Conservation (phyloP, 2,797 vertebrate species). For the Pipistrellus nathusii region DNA sequence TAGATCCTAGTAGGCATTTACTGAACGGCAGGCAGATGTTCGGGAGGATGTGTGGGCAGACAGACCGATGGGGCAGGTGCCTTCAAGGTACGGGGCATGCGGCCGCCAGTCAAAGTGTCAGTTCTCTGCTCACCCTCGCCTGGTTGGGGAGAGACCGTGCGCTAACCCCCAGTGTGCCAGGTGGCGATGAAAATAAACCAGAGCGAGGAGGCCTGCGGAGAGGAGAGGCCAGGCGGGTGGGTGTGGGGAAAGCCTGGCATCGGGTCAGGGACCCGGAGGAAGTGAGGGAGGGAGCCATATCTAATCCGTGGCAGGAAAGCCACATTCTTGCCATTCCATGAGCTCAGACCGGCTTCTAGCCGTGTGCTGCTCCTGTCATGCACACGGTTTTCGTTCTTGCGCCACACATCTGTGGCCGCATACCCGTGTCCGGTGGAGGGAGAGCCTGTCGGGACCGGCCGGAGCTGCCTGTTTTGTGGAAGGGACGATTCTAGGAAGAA, state of each 20-base stretch:
- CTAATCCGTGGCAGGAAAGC: background rate
- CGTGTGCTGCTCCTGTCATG: background rate
- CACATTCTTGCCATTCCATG: background rate
- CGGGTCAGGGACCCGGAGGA: background rate
- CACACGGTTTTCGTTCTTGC: background rate
- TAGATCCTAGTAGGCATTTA: background rate
- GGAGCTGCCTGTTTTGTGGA: background rate
- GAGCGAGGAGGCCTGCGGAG: background rate
- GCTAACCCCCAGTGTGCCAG: background rate
- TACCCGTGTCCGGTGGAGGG: background rate
- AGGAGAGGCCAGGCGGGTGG: background rate
- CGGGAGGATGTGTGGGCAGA: background rate
- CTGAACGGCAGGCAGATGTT: background rate
- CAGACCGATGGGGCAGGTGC: background rate
- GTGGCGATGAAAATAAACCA: background rate
- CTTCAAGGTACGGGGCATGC: background rate
- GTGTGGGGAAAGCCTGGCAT: background rate
- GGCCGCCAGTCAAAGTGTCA: background rate
- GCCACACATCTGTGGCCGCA: background rate
- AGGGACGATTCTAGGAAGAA: background rate
- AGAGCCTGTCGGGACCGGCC: background rate
- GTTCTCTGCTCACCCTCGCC: background rate
- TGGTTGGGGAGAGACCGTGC: background rate
- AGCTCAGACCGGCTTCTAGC: constrained; percentile 11
- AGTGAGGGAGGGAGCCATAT: background rate